phyloP scores from a whole-genome alignment of 2,888 invertebrate genomes.

The Hesperia comma region DNA sequence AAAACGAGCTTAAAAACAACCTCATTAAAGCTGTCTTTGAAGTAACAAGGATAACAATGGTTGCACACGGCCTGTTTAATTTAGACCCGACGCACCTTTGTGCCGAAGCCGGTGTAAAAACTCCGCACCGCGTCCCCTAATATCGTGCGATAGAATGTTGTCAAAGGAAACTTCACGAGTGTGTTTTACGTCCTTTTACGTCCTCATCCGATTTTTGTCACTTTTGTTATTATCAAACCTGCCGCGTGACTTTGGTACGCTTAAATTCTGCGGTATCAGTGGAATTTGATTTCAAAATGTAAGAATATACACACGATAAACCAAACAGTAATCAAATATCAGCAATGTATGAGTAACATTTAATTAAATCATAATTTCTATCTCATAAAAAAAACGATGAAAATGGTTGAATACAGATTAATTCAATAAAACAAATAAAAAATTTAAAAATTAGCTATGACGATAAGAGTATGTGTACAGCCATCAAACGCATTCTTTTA shows the following conservation, averaged over 20 bases:
- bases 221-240: slow-evolving; percentile 5
- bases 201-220: slow-evolving; percentile 22
- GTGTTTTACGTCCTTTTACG: slow-evolving; percentile 44
- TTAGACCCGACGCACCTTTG: slow-evolving; percentile 64
- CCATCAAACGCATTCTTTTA: slow-evolving; percentile 59
- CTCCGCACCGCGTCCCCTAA: slow-evolving; percentile 50
- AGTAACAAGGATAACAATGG: slow-evolving; percentile 4
- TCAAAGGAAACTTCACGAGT: slow-evolving; percentile 42
- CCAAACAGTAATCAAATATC: too few species aligned
- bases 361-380: background rate
- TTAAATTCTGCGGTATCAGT: background rate
- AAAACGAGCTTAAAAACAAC: slow-evolving; percentile 6
- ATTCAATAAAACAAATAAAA: too few species aligned
- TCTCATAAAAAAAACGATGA: background rate
- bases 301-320: too few species aligned
- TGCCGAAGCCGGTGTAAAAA: slow-evolving; percentile 55
- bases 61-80: slow-evolving; percentile 60
- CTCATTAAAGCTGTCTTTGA: slow-evolving; percentile 6
- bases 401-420: too few species aligned
- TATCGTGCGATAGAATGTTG: slow-evolving; percentile 20
- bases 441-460: slow-evolving; percentile 41
- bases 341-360: background rate
- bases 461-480: slow-evolving; percentile 40
- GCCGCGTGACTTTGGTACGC: background rate
- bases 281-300: background rate